phyloP scores from a whole-genome alignment of 2,113 vertebrate species.

The Campylomormyrus numenius region DNA sequence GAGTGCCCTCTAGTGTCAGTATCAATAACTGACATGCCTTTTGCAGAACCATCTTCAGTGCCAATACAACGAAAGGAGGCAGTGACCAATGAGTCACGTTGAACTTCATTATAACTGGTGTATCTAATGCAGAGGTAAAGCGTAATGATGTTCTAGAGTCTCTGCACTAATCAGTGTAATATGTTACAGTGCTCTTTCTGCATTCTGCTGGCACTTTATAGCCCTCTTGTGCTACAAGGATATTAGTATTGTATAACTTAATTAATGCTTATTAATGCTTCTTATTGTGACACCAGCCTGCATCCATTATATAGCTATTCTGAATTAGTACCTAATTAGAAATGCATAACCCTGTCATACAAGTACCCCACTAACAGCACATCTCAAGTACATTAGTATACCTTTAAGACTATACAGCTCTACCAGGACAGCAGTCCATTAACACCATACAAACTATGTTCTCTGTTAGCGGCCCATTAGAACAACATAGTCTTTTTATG shows the following conservation, averaged over 20 bases:
- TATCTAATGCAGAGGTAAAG: not conserved
- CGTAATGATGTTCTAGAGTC: not conserved
- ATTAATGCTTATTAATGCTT: not conserved
- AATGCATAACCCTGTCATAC: not conserved
- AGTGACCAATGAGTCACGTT: not conserved
- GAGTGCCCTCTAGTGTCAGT: conserved; percentile 11
- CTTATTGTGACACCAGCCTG: not conserved
- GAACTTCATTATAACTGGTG: not conserved
- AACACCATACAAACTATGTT: not conserved
- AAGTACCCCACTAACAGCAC: not conserved
- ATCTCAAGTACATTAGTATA: not conserved
- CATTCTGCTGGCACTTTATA: not conserved
- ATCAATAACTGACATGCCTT: not conserved
- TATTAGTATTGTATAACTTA: not conserved
- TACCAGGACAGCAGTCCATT: not conserved
- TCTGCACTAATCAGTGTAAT: not conserved
- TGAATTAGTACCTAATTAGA: not conserved
- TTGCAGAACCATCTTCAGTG: conserved; percentile 7
- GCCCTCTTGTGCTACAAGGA: not conserved
- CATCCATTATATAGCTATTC: not conserved
- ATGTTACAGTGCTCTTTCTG: not conserved
- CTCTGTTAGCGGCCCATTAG: not conserved
- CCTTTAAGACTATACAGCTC: not conserved
- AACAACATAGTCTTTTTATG: not conserved
- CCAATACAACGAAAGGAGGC: not conserved